phyloP scores from a whole-genome alignment of 2,797 vertebrate genomes.

The Lindbergichthys nudifrons region DNA sequence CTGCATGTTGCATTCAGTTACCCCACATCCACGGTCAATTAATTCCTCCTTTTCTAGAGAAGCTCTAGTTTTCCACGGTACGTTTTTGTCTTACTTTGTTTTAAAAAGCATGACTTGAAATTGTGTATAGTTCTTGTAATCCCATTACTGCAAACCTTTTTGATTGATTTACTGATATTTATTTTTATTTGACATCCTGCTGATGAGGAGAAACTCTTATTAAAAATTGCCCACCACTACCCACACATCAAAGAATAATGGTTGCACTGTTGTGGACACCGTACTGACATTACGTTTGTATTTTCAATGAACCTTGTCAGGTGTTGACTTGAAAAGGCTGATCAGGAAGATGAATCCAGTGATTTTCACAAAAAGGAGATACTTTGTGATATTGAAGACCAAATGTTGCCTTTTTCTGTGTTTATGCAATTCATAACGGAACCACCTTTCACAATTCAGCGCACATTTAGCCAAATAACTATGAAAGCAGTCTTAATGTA shows the following conservation, averaged over 20 bases:
- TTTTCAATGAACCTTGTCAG: constrained; percentile 7
- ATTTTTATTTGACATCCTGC: constrained; percentile 82
- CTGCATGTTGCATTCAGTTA: constrained; percentile 32
- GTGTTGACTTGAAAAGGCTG: constrained; percentile 37
- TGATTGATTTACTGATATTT: constrained; percentile 76
- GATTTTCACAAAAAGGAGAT: constrained; percentile 31
- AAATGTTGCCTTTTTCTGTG: constrained; percentile 65
- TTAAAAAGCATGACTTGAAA: constrained; percentile 75
- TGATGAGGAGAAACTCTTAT: constrained; percentile 68
- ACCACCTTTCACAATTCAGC: constrained; percentile 15
- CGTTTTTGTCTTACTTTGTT: constrained; percentile 63
- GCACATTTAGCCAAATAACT: constrained; percentile 42
- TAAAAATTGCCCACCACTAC: constrained; percentile 33
- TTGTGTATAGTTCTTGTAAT: constrained; percentile 63
- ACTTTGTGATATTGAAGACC: constrained; percentile 60
- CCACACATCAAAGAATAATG: constrained; percentile 31
- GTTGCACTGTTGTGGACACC: constrained; percentile 63
- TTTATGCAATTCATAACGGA: constrained; percentile 34
- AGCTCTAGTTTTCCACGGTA: constrained; percentile 65
- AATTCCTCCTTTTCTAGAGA: constrained; percentile 23
- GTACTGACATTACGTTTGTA: constrained; percentile 6
- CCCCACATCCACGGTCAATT: constrained; percentile 20
- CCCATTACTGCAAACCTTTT: constrained; percentile 62
- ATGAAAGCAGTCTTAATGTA: constrained; percentile 67
- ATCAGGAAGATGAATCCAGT: constrained; percentile 20